These are phyloP conservation scores for Lasioglossum zephyrum DNA, from an alignment of 2,888 invertebrate species.

Conservation along the genomic window DNA sequence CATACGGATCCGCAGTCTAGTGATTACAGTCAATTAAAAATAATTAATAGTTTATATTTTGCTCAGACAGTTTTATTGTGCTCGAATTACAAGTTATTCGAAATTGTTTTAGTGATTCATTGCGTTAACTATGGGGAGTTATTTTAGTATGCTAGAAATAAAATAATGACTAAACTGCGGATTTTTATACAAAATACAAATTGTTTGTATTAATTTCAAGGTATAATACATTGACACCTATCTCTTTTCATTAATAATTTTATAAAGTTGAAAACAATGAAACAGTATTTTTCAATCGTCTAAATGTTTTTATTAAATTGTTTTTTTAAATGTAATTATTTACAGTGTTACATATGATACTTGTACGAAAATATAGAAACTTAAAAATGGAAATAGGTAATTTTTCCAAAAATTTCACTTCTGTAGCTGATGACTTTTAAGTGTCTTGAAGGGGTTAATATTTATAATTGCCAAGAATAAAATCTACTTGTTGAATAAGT, in stretches of 20 bases:
- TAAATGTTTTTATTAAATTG: too few species aligned
- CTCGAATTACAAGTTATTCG: not conserved
- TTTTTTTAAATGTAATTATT: too few species aligned
- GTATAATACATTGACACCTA: too few species aligned
- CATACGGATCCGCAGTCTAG: too few species aligned
- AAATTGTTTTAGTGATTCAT: not conserved
- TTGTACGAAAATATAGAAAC: not conserved
- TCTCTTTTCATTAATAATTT: too few species aligned
- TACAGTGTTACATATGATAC: not conserved
- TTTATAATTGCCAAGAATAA: not conserved
- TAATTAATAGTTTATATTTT: not conserved
- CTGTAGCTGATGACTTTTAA: not conserved
- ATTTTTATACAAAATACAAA: not conserved
- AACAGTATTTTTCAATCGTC: not conserved
- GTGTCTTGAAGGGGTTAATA: slow-evolving; percentile 18
- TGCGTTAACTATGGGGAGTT: not conserved
- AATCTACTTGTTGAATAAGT: slow-evolving; percentile 6
- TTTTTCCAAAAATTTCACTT: not conserved
- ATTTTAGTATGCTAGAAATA: not conserved
- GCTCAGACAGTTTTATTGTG: not conserved
- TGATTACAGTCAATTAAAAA: not conserved
- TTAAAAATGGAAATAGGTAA: not conserved
- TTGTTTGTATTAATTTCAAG: too few species aligned
- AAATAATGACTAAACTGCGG: too few species aligned
- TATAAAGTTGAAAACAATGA: not conserved